Evolutionary conservation across 1,140 invertebrate species (phyloP).

Genomic region (Calliopsis andreniformis): DNA sequence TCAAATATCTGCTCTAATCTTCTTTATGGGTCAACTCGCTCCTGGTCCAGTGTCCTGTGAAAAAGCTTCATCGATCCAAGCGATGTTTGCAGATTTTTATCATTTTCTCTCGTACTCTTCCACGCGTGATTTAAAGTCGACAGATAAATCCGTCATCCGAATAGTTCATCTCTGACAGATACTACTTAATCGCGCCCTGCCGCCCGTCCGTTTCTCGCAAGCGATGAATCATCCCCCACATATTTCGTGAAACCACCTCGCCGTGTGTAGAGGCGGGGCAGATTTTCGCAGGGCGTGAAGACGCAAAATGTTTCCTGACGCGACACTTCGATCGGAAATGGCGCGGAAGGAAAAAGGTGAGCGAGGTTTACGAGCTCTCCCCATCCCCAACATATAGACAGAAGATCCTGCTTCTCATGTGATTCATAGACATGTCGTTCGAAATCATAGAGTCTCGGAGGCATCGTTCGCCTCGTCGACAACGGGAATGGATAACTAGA

Average conservation of each 20-base stretch:
- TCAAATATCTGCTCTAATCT: no score
- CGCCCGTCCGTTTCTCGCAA: conserved; percentile 34
- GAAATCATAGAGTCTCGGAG: conserved; percentile 42
- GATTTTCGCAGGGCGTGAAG: background rate
- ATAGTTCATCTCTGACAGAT: conserved; percentile 34
- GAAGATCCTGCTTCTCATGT: conserved; percentile 41
- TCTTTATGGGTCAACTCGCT: no score
- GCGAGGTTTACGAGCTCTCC: conserved; percentile 53
- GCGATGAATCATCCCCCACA: conserved; percentile 55
- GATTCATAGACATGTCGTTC: conserved; percentile 62
- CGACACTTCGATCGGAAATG: conserved; percentile 69
- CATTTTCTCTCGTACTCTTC: background rate
- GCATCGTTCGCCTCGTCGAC: conserved; percentile 2
- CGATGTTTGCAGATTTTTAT: background rate
- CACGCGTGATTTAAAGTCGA: background rate
- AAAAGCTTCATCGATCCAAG: no score
- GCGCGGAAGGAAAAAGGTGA: conserved; percentile 59
- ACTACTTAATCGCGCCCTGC: conserved; percentile 44
- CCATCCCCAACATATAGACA: conserved; percentile 12
- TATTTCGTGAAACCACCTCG: conserved; percentile 14
- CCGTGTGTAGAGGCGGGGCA: background rate
- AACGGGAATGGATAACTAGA: background rate
- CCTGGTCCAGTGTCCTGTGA: no score
- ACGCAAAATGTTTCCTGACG: conserved; percentile 60
- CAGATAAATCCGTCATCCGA: background rate